Percentiles rank a stretch among this genome's conserved stretches.
Evolutionary conservation across 2,888 invertebrate species (phyloP).

Genomic region (Cremastinae sp.): DNA sequence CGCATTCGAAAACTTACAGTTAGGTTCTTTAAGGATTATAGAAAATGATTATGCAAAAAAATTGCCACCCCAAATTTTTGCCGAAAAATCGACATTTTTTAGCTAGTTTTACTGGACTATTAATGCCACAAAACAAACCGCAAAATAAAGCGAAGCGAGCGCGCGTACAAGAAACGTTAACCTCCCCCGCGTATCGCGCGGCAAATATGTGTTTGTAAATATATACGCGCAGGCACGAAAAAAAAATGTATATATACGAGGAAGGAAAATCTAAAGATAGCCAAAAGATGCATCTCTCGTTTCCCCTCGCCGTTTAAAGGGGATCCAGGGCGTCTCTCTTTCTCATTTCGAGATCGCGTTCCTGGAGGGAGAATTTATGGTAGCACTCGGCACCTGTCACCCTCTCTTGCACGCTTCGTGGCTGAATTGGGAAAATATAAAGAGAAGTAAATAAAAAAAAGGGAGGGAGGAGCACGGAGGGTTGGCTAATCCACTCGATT

Average conservation of each 20-base stretch:
- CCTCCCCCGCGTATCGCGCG: constrained; percentile 9
- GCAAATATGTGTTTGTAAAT: constrained; percentile 23
- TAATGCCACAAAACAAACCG: constrained; percentile 37
- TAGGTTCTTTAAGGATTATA: no score
- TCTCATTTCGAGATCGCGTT: constrained; percentile 56
- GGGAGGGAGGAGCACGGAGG: constrained; percentile 8
- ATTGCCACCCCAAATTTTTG: no score
- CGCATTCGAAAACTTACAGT: no score
- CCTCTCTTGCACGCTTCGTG: constrained; percentile 60
- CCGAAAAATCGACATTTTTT: no score
- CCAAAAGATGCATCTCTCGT: constrained; percentile 46
- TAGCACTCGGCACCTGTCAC: constrained; percentile 76
- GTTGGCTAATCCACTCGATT: constrained; percentile 43
- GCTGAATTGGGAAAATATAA: constrained; percentile 29
- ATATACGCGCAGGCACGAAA: neutral
- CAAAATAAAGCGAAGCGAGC: constrained; percentile 17
- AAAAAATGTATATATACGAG: constrained; percentile 36
- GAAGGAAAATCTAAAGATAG: constrained; percentile 67
- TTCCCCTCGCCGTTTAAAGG: constrained; percentile 2
- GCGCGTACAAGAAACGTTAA: constrained; percentile 33
- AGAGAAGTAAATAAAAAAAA: neutral
- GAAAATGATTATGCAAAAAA: no score
- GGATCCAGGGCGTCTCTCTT: constrained; percentile 9
- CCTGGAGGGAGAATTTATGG: constrained; percentile 70
- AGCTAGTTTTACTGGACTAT: no score